Base-by-base conservation (phyloP, 1,140 invertebrate genomes). In the Macrobrachium nipponense region DNA sequence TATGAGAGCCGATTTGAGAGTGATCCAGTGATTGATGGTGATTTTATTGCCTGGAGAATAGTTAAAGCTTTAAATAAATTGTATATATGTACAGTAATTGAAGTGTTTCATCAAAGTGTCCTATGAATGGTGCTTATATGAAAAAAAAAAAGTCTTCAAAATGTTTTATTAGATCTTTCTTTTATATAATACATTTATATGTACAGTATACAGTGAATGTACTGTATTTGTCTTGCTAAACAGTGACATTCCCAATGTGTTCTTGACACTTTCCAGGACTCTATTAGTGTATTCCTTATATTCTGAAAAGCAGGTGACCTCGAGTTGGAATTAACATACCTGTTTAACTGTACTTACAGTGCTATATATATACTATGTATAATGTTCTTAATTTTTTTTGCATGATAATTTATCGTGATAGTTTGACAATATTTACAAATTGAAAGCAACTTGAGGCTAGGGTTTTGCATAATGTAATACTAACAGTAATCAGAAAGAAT, bases 231-330 rank as follows among this genome's bases (percentile, higher is more conserved):
- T 51, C 7, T 51, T 12, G 12, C 51, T 72, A 72, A 72, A 77
- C 82, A 86, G 84, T 86, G 84, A 86, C 84, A 86, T 86, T 86
- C 84, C 84, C 68, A 61, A 73, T 64, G 84, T 86, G 84, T 86
- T 85, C 83, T 86, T 20, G 12, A 43, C 20, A 36, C 23, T 75
- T n/a, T 64, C 66, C 20, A 18, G 60, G 8, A 51, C 12, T 7
- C 51, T 51, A 51, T 51, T 10, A 61, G 64, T n/a, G 51, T 43
- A 81, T 7, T 75, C 60, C 51, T 43, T 75, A 11, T 62, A 80
- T 36, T 73, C 44, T 36, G 70, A 18, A 73, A 43, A 73, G 18
- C 27, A 73, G 23, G 23, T 23, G 23, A 73, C 44, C 44, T 14
- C 1, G n/a, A 51, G 7, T 8, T 51, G 7, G 51, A 51, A 51